These are phyloP conservation scores for Speoplatyrhinus poulsoni DNA, from an alignment of 2,113 vertebrate species.

Conservation along the genomic window DNA sequence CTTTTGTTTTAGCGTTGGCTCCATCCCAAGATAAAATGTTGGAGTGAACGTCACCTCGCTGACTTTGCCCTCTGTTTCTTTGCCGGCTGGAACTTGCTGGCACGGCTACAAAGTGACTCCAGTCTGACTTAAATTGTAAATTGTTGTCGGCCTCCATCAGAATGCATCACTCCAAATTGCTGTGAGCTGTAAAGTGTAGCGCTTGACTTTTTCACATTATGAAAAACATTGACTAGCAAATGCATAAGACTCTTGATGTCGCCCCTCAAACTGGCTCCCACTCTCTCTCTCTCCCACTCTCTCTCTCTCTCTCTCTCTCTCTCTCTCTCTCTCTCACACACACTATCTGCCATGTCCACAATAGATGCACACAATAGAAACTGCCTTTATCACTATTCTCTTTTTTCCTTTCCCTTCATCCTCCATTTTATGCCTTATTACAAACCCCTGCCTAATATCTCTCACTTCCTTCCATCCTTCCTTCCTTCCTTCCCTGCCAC, in stretches of 20 bases:
- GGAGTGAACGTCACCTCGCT: not conserved
- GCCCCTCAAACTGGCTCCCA: not conserved
- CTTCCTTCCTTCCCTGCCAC: not conserved
- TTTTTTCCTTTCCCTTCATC: not conserved
- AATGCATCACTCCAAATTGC: constrained; percentile 47
- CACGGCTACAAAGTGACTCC: constrained; percentile 38
- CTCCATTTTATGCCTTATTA: not conserved
- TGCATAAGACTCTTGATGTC: not conserved
- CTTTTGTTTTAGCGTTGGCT: not conserved
- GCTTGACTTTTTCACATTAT: not conserved
- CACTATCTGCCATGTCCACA: constrained; percentile 7
- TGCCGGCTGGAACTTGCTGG: constrained; percentile 15
- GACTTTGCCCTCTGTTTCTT: constrained; percentile 6
- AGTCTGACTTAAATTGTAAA: constrained; percentile 39
- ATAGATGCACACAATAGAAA: no score
- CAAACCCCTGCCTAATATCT: not conserved
- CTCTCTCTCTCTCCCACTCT: not conserved
- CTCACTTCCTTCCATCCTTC: not conserved
- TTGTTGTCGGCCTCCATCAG: constrained; percentile 22
- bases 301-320: not conserved
- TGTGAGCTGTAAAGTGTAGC: constrained; percentile 47
- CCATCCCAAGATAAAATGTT: constrained; percentile 1
- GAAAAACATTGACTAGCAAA: not conserved
- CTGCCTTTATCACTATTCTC: not conserved
- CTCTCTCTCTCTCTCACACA: not conserved